Conservation (phyloP, 2,797 vertebrate genomes). For the Astyanax mexicanus region DNA sequence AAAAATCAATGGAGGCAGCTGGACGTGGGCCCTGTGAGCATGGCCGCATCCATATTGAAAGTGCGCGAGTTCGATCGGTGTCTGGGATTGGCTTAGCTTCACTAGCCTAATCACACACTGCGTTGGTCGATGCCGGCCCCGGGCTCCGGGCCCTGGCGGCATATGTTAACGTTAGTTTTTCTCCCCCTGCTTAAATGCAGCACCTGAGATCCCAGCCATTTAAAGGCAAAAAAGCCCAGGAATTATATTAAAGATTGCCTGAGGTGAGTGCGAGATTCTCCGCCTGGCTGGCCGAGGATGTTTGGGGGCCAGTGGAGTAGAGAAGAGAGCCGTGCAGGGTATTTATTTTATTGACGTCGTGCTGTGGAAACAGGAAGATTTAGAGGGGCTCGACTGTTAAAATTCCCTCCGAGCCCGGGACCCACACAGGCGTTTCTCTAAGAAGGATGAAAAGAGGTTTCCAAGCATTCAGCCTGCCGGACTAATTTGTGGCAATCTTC, state of each 20-base stretch:
- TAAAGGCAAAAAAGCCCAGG: constrained; percentile 66
- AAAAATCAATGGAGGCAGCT: constrained; percentile 83
- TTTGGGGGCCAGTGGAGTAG: constrained; percentile 74
- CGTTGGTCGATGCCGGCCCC: constrained; percentile 75
- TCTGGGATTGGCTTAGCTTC: constrained; percentile 75
- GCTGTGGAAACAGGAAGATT: constrained; percentile 83
- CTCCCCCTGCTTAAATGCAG: constrained; percentile 66
- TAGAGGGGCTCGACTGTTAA: constrained; percentile 81
- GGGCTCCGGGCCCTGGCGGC: constrained; percentile 75
- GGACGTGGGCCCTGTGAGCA: constrained; percentile 68
- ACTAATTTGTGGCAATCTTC: constrained; percentile 35
- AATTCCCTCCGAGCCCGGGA: constrained; percentile 76
- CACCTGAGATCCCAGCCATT: constrained; percentile 79
- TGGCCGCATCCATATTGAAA: constrained; percentile 76
- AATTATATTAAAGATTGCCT: constrained; percentile 85
- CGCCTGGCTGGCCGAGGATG: constrained; percentile 70
- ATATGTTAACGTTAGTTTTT: constrained; percentile 80
- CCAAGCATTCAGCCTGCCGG: constrained; percentile 32
- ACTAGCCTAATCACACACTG: constrained; percentile 78
- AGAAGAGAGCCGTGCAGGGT: constrained; percentile 75
- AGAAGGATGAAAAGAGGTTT: constrained; percentile 50
- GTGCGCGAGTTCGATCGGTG: constrained; percentile 76
- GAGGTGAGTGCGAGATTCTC: constrained; percentile 79
- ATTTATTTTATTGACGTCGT: constrained; percentile 84
- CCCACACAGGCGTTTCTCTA: constrained; percentile 38